phyloP scores from a whole-genome alignment of 2,888 invertebrate species.

The Phyllotreta striolata region DNA sequence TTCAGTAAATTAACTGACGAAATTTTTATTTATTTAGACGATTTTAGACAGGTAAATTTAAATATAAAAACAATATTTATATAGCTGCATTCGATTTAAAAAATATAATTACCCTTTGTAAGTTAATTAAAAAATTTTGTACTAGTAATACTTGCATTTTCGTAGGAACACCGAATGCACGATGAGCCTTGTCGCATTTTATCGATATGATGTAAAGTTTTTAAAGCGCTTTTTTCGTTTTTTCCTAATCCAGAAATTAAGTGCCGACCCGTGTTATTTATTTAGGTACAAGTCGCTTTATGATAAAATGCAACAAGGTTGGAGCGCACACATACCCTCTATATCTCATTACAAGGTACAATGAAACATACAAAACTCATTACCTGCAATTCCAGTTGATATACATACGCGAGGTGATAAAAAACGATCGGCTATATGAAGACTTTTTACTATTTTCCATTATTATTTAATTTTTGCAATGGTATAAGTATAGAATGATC shows the following conservation, averaged over 20 bases:
- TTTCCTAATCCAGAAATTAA: conserved; percentile 23
- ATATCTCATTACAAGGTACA: conserved; percentile 33
- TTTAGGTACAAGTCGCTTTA: conserved; percentile 29
- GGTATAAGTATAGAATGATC: background rate
- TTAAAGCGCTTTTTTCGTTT: conserved; percentile 6
- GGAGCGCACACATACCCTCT: conserved; percentile 25
- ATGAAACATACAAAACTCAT: conserved; percentile 35
- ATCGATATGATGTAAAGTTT: conserved; percentile 14
- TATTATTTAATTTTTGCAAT: no score
- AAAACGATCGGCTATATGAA: no score
- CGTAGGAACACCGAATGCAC: no score
- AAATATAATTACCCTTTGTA: no score
- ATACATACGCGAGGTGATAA: conserved; percentile 14
- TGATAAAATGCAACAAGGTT: conserved; percentile 38
- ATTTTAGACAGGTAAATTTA: no score
- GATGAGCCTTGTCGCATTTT: background rate
- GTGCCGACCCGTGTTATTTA: conserved; percentile 33
- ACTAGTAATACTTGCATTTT: no score
- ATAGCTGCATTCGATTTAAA: no score
- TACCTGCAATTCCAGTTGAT: conserved; percentile 17
- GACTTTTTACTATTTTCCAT: no score
- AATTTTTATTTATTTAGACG: no score
- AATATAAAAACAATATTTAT: no score
- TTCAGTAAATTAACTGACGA: background rate
- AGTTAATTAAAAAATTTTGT: no score